Base-by-base conservation (phyloP, 2,113 vertebrate genomes). In the Indri indri region DNA sequence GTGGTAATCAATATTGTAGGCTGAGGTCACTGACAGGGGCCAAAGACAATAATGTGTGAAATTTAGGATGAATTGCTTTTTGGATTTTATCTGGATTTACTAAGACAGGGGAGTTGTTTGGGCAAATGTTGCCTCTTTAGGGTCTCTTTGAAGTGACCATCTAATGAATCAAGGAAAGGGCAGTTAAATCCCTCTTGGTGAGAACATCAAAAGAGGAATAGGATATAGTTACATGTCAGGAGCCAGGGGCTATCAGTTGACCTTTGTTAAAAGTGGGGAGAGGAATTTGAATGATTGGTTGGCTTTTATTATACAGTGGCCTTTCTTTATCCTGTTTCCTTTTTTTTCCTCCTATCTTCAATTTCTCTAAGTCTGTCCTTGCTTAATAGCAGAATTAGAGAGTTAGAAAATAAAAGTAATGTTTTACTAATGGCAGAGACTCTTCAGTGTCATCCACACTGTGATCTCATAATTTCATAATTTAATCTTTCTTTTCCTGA, bases 111-210 rank as follows among this genome's bases (percentile, higher is more conserved):
- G 80, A 90, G 84, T 95, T 97, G 93, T 94, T 95, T 97, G 96
- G 89, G 74, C 59, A 97, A 98, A 96, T 90, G 74, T 45, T 96
- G 96, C 54, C 93, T 93, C 86, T 95, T 59, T 92, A 96, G 93
- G 71, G 42, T 93, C 92, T 90, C 98, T 98, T 98, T 98, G 98
- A 98, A 97, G 98, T 97, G 94, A 57, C 84, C 74, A 90, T 93
- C 79, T 95, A 97, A 97, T 97, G 96, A 96, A 97, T 96, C 97
- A 97, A 95, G 79, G 50, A 92, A 80, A 95, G 54, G 83, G 91
- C 96, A 96, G 73, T 97, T 98, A 97, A 97, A 90, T 84, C 87
- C 76, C 52, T 95, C 83, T 97, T 17, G 16, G 93, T 95, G 95
- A 97, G 97, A 96, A 95, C 95, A 95, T 98, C 96, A 98, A 98